Conservation (phyloP, 37 sponge, comb jelly and placozoan species). For the Beroe ovata region DNA sequence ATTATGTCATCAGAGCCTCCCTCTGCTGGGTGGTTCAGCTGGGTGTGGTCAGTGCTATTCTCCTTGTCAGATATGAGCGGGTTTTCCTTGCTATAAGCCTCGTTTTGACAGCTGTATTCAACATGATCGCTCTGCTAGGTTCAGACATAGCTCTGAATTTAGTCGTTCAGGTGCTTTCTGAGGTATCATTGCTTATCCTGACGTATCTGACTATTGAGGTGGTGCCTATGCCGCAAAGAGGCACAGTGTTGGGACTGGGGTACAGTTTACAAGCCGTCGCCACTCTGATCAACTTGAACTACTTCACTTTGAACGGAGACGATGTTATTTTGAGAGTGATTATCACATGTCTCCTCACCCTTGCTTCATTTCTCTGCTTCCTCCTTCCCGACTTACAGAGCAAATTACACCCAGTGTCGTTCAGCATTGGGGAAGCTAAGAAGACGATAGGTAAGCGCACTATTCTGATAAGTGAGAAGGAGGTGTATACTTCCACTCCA, state of each 20-base stretch:
- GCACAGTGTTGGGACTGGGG: neutral
- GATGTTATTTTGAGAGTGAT: neutral
- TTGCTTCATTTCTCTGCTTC: neutral
- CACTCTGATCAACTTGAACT: neutral
- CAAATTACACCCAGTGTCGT: neutral
- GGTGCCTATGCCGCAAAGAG: slow-evolving; percentile 28
- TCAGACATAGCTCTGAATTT: neutral
- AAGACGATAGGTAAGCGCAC: neutral
- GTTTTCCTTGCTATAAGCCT: neutral
- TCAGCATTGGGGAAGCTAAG: slow-evolving; percentile 5
- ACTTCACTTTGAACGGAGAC: neutral
- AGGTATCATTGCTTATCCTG: neutral
- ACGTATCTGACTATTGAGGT: neutral
- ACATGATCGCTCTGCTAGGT: neutral
- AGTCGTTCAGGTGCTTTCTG: neutral
- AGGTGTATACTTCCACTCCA: neutral
- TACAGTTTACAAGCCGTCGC: neutral
- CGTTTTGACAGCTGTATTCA: neutral
- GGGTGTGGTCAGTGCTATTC: neutral
- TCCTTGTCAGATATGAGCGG: neutral
- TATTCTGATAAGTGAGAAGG: neutral
- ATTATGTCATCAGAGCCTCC: slow-evolving; percentile 8
- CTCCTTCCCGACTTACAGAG: neutral
- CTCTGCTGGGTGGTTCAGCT: neutral
- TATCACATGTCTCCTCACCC: neutral